Evolutionary conservation across 1,140 invertebrate genomes (phyloP), one percentile per base, ranked within the genome.

Genomic region (Zelostemma sp.): DNA sequence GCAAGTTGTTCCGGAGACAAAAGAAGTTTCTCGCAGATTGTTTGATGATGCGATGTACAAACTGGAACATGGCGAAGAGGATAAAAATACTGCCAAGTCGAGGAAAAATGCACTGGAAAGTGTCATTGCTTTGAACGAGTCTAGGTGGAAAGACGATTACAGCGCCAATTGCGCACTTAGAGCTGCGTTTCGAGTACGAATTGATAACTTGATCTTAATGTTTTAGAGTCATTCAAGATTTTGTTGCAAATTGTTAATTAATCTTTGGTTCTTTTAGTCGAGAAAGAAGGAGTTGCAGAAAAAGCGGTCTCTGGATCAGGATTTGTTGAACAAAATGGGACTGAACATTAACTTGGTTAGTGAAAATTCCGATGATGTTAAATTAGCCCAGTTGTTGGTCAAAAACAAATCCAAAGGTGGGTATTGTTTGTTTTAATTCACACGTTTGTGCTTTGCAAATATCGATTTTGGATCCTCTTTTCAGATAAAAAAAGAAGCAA

Each of bases 1-100:
- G 58, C 97, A 99, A 83, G 91, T 95, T 69, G 93, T 95, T 0
- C 92, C 94, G 0, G 93, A 95, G 81, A 95, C 95, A 4, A 97
- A 97, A 81, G 92, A 93, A 81, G 91, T 92, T 5, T 94, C 93
- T 54, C 93, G 93, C 73, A 91, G 93, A 73, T 82, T 99, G 17
- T 95, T 93, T 72, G 93, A 95, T 75, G 96, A 99, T 91, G 91
- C 97, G 15, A 99, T 99, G 97, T 99, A 93, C 80, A 96, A 92
- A 84, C 86, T 99, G 59, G 97, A 99, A 82, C 97, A 99, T 87
- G 92, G 93, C 31, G 89, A 89, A 8, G 90, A 93, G 57, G 97
- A 99, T 86, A 88, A 90, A 70, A 88, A 88, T 70, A 88, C 89
- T 47, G 90, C 91, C 0, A 92, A 92, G 74, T 87, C 87, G 48